phyloP scores from a whole-genome alignment of 2,113 vertebrate genomes.

The Brienomyrus longianalis region DNA sequence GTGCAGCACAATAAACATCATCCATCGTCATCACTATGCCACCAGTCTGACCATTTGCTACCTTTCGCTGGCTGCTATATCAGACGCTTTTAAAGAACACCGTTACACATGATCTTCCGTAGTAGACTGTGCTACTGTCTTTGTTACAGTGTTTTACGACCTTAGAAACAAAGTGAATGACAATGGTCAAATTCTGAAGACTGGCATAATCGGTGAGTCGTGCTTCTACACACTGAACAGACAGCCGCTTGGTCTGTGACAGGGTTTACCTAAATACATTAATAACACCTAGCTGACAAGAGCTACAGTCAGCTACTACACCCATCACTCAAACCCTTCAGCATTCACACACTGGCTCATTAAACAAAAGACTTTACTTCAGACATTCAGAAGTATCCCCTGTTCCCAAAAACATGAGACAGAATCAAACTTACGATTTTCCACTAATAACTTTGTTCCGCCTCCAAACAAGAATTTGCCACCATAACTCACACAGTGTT shows the following conservation, averaged over 20 bases:
- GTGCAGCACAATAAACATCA: not conserved
- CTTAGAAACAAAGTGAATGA: not conserved
- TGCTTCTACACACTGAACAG: not conserved
- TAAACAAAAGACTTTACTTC: not conserved
- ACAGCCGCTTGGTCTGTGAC: not conserved
- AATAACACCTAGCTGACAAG: not conserved
- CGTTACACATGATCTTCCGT: not conserved
- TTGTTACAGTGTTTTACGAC: not conserved
- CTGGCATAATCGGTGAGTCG: not conserved
- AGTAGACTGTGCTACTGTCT: not conserved
- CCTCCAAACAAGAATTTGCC: constrained; percentile 6
- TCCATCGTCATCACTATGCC: not conserved
- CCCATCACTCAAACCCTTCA: not conserved
- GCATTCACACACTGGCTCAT: not conserved
- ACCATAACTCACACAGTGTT: not conserved
- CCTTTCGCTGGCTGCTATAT: not conserved
- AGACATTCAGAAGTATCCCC: not conserved
- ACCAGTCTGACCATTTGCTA: not conserved
- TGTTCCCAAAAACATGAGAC: not conserved
- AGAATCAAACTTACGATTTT: not conserved
- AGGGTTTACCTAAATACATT: not conserved
- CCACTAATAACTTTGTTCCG: constrained; percentile 15
- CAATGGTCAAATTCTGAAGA: not conserved
- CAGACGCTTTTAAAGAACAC: not conserved
- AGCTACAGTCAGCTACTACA: not conserved